phyloP scores from a whole-genome alignment of 2,797 vertebrate genomes.

The Melopsittacus undulatus region DNA sequence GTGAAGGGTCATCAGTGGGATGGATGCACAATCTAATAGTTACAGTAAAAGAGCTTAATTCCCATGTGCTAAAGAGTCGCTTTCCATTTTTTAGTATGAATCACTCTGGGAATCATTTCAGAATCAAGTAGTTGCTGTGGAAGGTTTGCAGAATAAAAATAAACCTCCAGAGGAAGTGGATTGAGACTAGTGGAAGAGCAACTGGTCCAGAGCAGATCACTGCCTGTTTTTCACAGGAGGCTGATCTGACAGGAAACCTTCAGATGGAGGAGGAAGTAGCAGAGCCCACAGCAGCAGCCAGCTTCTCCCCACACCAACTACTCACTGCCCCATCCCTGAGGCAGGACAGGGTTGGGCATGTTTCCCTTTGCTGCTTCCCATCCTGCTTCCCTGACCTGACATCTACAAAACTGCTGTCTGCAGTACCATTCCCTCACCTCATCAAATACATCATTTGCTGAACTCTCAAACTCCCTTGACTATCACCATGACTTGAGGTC shows the following conservation, averaged over 20 bases:
- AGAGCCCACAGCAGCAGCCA: background rate
- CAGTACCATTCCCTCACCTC: background rate
- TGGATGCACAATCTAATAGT: background rate
- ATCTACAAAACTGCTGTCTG: background rate
- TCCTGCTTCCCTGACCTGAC: background rate
- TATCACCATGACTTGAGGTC: background rate
- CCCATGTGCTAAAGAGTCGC: background rate
- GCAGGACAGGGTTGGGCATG: background rate
- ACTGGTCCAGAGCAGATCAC: background rate
- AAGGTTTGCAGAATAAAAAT: background rate
- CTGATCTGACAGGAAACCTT: background rate
- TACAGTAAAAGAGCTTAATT: background rate
- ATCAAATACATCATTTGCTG: background rate
- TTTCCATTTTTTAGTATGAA: background rate
- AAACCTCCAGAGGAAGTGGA: background rate
- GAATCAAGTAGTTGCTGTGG: background rate
- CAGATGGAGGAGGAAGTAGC: background rate
- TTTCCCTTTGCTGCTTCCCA: background rate
- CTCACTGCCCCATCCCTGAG: background rate
- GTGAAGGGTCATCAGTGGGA: background rate
- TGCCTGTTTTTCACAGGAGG: background rate
- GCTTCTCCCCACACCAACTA: background rate
- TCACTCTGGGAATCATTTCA: background rate
- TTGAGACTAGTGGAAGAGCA: background rate
- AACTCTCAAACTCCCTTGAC: slow-evolving; percentile 15